Evolutionary conservation across 2,888 invertebrate species (phyloP), one percentile per base, ranked within the genome.

Genomic region (Nebria salina): DNA sequence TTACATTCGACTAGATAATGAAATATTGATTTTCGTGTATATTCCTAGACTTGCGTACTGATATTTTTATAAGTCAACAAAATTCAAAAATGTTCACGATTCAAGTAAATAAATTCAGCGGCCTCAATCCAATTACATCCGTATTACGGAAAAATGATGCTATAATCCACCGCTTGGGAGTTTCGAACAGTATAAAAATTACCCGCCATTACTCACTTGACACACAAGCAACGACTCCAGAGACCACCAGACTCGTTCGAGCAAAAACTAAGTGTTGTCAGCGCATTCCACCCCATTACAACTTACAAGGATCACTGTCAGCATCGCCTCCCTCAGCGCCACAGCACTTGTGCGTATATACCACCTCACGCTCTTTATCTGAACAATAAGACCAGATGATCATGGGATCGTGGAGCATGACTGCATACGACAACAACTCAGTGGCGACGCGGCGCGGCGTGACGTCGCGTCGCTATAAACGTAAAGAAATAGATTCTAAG

Each of bases 231-330:
- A 54, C 13, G 54, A 13, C 54, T 13, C 54, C 54, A 54, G 54
- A 13, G 54, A 54, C 54, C 54, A 8, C 54, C 13, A 11, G 54
- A 13, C 54, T 54, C 54, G 54, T 54, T 54, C 54, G 13, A 54
- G 54, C 13, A 54, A 54, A 54, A 54, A 54, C 11, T 8, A 54
- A 54, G 54, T 54, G 54, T 7, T 54, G 54, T 54, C 54, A 54
- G 54, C 54, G 54, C 54, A 54, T 54, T 54, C 54, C 54, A 54
- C 54, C 54, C 54, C 54, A 54, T 54, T 54, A 54, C 54, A 54
- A 54, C 54, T 54, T 54, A 54, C 54, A 54, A 54, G 54, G 11
- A 54, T 54, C 54, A 8, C 54, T 54, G 54, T 54, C 54, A 54
- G 54, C 54, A 54, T 54, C 54, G 54, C 7, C 54, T 54, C 54